Conservation (phyloP, 1,140 invertebrate genomes). For the Drosophila ercepeae region DNA sequence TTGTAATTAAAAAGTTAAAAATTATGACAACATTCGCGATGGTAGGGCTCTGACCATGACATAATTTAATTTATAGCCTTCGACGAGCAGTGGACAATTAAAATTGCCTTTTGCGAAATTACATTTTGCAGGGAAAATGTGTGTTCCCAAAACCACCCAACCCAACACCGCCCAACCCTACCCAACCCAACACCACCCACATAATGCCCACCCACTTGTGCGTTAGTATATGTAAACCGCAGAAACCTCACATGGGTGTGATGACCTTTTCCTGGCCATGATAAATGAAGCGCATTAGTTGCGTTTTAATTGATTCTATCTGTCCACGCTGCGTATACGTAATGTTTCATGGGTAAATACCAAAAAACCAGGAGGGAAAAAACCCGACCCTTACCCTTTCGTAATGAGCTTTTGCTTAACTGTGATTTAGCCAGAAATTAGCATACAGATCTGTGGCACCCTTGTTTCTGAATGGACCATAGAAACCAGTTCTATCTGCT, state of each 20-base stretch:
- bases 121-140: too few relatives aligned
- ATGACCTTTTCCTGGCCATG: constrained; percentile 56
- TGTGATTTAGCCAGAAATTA: constrained; percentile 67
- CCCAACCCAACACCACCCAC: constrained; percentile 1
- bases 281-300: constrained; percentile 78
- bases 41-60: constrained; percentile 34
- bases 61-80: constrained; percentile 64
- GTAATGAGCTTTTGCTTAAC: constrained; percentile 10
- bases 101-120: constrained; percentile 66
- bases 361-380: not conserved
- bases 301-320: constrained; percentile 78
- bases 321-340: constrained; percentile 37
- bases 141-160: not conserved
- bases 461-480: not conserved
- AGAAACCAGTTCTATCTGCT: constrained; percentile 6
- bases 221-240: constrained; percentile 18
- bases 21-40: constrained; percentile 43
- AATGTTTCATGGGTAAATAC: constrained; percentile 26
- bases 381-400: not conserved
- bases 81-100: constrained; percentile 57
- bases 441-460: constrained; percentile 41
- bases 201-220: not conserved
- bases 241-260: constrained; percentile 30
- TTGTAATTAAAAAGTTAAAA: constrained; percentile 56
- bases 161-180: constrained; percentile 14